These are phyloP conservation scores for Oncorhynchus tshawytscha DNA, from an alignment of 2,113 vertebrate species.

Conservation along the genomic window DNA sequence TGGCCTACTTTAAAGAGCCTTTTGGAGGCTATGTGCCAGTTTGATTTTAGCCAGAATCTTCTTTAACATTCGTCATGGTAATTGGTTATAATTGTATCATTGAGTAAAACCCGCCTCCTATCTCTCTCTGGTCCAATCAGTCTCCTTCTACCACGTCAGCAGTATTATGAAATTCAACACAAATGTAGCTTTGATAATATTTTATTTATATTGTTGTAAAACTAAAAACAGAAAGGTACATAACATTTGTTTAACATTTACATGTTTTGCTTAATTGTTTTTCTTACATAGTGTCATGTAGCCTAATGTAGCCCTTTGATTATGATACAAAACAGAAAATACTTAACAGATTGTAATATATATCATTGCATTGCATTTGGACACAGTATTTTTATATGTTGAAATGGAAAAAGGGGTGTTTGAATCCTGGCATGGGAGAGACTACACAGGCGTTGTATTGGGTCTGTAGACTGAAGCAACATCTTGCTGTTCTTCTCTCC, in stretches of 20 bases:
- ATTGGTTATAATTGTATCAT: neutral
- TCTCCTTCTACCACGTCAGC: slow-evolving; percentile 6
- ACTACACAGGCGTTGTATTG: slow-evolving; percentile 14
- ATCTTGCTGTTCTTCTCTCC: slow-evolving; percentile 10
- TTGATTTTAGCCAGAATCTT: neutral
- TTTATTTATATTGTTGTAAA: slow-evolving; percentile 54
- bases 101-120: slow-evolving; percentile 21
- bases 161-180: slow-evolving; percentile 8
- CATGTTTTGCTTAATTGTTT: slow-evolving; percentile 10
- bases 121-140: slow-evolving; percentile 25
- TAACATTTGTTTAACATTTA: slow-evolving; percentile 40
- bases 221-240: slow-evolving; percentile 38
- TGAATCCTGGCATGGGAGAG: neutral
- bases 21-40: neutral
- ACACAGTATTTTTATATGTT: slow-evolving; percentile 96
- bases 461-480: slow-evolving; percentile 31
- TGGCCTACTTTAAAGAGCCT: too few relatives aligned
- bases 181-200: slow-evolving; percentile 48
- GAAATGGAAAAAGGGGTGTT: slow-evolving; percentile 62
- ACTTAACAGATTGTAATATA: slow-evolving; percentile 89
- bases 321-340: slow-evolving; percentile 70
- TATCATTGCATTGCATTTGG: slow-evolving; percentile 82
- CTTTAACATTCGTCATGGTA: neutral
- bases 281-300: slow-evolving; percentile 40
- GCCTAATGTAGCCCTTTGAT: slow-evolving; percentile 51